Evolutionary conservation across 2,797 vertebrate genomes (phyloP).

Genomic region (Basileuterus tristriatus): DNA sequence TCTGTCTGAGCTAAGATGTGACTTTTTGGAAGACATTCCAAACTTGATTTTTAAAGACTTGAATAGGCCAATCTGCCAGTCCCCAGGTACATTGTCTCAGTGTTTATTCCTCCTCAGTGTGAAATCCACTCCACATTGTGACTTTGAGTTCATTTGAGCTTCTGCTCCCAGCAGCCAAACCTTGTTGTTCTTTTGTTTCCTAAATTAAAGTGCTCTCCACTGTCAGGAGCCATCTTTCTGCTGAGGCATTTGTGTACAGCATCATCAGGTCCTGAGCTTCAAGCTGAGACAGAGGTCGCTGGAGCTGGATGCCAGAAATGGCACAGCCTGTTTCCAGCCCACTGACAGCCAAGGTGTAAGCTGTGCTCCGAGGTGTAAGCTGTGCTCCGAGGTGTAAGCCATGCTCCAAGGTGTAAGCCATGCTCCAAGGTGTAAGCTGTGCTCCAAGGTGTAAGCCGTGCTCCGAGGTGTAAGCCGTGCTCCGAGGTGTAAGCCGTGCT

Average conservation of each 20-base stretch:
- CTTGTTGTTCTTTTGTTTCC: not conserved
- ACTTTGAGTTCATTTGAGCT: not conserved
- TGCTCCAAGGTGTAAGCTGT: too few relatives aligned
- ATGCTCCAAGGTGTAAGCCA: too few relatives aligned
- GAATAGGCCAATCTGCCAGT: not conserved
- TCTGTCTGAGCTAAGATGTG: not conserved
- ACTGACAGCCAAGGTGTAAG: accelerated
- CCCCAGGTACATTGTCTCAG: not conserved
- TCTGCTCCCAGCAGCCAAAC: not conserved
- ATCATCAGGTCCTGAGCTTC: not conserved
- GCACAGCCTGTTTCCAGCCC: accelerated
- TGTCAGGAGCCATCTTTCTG: not conserved
- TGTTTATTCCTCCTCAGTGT: not conserved
- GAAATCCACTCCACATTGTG: not conserved
- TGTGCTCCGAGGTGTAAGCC: too few relatives aligned
- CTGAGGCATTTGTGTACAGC: not conserved
- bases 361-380: too few relatives aligned
- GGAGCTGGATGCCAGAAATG: not conserved
- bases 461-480: too few relatives aligned
- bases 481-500: too few relatives aligned
- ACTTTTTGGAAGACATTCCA: not conserved
- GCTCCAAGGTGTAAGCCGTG: too few relatives aligned
- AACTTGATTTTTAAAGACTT: not conserved
- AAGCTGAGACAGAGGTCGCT: not conserved
- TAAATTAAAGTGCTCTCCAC: not conserved